These are phyloP conservation scores for Catharus bicknelli DNA, from an alignment of 2,113 vertebrate genomes.

Conservation along the genomic window DNA sequence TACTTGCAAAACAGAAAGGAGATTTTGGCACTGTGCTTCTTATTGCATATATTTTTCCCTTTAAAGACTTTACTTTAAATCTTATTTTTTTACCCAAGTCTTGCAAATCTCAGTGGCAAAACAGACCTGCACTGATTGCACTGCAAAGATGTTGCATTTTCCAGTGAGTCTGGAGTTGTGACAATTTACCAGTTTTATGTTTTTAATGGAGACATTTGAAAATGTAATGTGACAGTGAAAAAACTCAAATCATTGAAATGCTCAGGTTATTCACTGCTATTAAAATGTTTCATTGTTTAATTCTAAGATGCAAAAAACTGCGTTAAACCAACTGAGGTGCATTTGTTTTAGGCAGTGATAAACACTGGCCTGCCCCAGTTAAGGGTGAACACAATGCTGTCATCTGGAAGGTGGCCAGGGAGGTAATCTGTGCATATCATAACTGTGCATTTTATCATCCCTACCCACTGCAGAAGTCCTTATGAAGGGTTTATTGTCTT, in stretches of 20 bases:
- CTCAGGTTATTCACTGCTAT: not conserved
- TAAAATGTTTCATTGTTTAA: not conserved
- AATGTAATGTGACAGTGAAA: not conserved
- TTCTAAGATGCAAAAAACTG: not conserved
- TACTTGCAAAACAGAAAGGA: constrained; percentile 6
- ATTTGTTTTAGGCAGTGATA: not conserved
- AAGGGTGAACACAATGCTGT: not conserved
- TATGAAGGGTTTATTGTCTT: not conserved
- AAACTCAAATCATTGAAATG: not conserved
- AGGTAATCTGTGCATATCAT: not conserved
- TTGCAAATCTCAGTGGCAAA: not conserved
- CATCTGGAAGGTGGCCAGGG: not conserved
- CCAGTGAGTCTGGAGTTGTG: not conserved
- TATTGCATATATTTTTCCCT: constrained; percentile 44
- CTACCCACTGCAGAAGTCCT: not conserved
- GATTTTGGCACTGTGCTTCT: constrained; percentile 19
- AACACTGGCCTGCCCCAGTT: not conserved
- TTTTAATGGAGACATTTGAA: not conserved
- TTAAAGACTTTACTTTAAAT: constrained; percentile 6
- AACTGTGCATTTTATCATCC: not conserved
- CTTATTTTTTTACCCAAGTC: not conserved
- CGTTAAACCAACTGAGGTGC: not conserved
- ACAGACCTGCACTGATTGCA: not conserved
- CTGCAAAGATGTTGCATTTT: not conserved
- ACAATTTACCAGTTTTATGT: not conserved